phyloP scores from a whole-genome alignment of 2,888 invertebrate genomes.

The Eristalis pertinax region DNA sequence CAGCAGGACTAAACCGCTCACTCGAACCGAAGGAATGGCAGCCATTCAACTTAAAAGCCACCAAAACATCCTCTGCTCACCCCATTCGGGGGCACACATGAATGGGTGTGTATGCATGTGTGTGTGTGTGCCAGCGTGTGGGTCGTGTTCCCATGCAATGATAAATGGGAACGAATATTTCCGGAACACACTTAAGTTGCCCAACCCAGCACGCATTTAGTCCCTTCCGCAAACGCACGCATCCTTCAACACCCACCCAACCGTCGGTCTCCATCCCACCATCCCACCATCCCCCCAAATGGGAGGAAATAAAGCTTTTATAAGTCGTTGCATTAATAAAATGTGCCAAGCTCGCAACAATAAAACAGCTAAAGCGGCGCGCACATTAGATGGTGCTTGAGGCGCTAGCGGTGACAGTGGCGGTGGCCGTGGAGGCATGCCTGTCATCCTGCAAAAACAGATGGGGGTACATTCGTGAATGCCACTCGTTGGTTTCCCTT shows the following conservation, averaged over 20 bases:
- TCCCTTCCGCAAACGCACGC: neutral
- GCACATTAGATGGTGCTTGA: slow-evolving; percentile 2
- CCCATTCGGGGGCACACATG: neutral
- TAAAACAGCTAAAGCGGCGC: slow-evolving; percentile 34
- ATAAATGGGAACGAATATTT: neutral
- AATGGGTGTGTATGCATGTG: neutral
- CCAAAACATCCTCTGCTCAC: neutral
- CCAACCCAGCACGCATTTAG: neutral
- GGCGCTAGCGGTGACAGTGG: neutral
- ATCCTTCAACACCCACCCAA: neutral
- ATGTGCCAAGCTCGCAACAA: slow-evolving; percentile 31
- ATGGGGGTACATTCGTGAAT: neutral
- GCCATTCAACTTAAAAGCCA: neutral
- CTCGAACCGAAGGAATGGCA: neutral
- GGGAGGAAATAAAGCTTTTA: slow-evolving; percentile 4
- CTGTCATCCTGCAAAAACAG: neutral
- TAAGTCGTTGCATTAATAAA: slow-evolving; percentile 23
- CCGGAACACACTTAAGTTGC: neutral
- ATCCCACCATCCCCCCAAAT: neutral
- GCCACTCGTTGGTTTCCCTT: neutral
- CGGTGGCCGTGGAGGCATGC: neutral
- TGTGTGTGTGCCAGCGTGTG: neutral
- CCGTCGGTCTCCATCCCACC: no score
- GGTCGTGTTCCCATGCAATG: neutral
- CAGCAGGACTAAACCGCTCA: neutral